Evolutionary conservation across 2,797 vertebrate genomes (phyloP), one percentile per base, ranked within the genome.

Genomic region (Anguilla megastoma): DNA sequence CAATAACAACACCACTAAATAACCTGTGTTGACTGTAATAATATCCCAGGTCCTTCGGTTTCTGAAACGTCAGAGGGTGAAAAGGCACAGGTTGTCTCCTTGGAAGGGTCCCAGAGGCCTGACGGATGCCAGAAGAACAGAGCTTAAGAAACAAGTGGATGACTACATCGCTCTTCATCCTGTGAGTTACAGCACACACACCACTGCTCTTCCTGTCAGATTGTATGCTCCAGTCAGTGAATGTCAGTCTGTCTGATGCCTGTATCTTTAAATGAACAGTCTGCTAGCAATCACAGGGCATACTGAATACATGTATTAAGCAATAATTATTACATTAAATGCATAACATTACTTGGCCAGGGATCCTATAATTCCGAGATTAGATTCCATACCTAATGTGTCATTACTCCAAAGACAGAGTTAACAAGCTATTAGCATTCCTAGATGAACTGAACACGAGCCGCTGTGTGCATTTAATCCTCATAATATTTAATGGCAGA

Each of bases 61-160:
- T 90, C 92, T 99, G 90, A 94, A 96, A 88, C 96, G 93, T 74
- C 91, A 91, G 0, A 92, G 3, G 88, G 95, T 94, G 12, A 94
- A 91, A 36, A 96, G 91, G 71, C 94, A 91, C 86, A 85, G 50
- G 5, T 91, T 95, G 74, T 88, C 91, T 69, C 84, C 94, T 87
- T 97, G 96, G 96, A 97, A 95, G 91, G 95, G 93, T 89, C 94
- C 95, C 87, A 94, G 56, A 66, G 95, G 96, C 89, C 94, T 98
- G 91, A 96, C 95, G 0, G 97, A 98, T 92, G 95, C 94, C 87
- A 94, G 90, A 84, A 97, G 96, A 93, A 90, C 90, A 9, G 95
- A 97, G 90, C 95, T 99, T 33, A 96, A 96, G 92, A 95, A 94
- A 89, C 95, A 96, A 94, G 96, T 98, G 91, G 96, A 98, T 88